Evolutionary conservation across 2,888 invertebrate genomes (phyloP).

Genomic region (Cyclophora punctaria): DNA sequence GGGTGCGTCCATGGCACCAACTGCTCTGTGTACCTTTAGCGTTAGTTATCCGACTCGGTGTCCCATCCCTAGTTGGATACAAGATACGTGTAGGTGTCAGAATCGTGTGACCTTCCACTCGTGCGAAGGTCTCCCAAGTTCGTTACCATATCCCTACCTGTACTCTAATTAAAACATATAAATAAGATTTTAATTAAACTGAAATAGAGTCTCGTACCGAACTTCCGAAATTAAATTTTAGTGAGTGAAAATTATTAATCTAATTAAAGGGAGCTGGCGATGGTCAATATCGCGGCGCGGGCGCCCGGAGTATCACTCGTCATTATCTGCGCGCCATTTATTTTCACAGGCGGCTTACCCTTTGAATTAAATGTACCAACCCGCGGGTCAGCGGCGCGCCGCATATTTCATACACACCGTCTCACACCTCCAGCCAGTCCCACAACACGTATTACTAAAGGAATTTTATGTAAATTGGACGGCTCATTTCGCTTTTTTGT

Average conservation of each 20-base stretch:
- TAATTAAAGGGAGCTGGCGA: constrained; percentile 7
- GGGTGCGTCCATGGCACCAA: constrained; percentile 1
- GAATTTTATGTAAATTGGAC: constrained; percentile 63
- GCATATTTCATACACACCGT: constrained; percentile 48
- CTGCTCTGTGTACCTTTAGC: constrained; percentile 4
- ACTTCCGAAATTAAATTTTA: too few relatives aligned
- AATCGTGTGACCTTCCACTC: too few relatives aligned
- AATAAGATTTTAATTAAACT: too few relatives aligned
- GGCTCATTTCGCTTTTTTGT: constrained; percentile 38
- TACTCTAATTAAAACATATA: too few relatives aligned
- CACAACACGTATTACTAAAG: constrained; percentile 30
- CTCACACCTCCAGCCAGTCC: constrained; percentile 23
- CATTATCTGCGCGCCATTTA: constrained; percentile 53
- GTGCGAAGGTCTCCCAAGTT: too few relatives aligned
- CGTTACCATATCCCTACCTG: too few relatives aligned
- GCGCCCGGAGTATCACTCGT: constrained; percentile 43
- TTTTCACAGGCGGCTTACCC: constrained; percentile 47
- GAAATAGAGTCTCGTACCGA: too few relatives aligned
- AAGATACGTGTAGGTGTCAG: too few relatives aligned
- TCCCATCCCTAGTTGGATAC: too few relatives aligned
- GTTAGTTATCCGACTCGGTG: too few relatives aligned
- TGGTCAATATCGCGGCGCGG: constrained; percentile 5
- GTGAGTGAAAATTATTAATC: not conserved
- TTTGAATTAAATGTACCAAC: constrained; percentile 63
- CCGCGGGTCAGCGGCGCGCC: constrained; percentile 35